These are phyloP conservation scores for Platerodrilus igneus DNA, from an alignment of 2,888 invertebrate genomes.

Conservation along the genomic window DNA sequence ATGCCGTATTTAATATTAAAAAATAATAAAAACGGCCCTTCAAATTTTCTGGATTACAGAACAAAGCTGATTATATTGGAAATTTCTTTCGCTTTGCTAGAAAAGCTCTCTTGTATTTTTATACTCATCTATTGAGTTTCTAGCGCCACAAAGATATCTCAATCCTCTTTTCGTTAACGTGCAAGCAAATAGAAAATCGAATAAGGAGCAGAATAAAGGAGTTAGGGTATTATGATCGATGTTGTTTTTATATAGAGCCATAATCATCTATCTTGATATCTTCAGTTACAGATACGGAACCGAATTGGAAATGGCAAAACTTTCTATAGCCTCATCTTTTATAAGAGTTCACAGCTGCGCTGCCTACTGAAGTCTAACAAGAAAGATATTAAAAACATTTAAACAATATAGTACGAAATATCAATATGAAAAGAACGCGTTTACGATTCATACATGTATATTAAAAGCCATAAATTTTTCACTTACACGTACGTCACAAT, in stretches of 20 bases:
- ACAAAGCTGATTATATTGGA: too few relatives aligned
- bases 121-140: too few relatives aligned
- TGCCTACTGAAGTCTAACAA: conserved; percentile 9
- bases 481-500: neutral
- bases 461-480: conserved; percentile 25
- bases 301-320: conserved; percentile 24
- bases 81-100: too few relatives aligned
- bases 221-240: conserved; percentile 26
- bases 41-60: too few relatives aligned
- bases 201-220: conserved; percentile 11
- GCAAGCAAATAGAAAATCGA: too few relatives aligned
- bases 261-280: conserved; percentile 29
- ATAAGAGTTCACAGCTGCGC: neutral
- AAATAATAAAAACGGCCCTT: too few relatives aligned
- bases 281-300: conserved; percentile 24
- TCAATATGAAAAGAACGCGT: conserved; percentile 22
- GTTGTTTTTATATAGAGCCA: conserved; percentile 28
- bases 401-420: conserved; percentile 21
- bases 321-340: conserved; percentile 17
- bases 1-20: too few relatives aligned
- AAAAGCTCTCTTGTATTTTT: too few relatives aligned
- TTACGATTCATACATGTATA: conserved; percentile 22
- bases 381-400: conserved; percentile 19
- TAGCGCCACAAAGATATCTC: too few relatives aligned
- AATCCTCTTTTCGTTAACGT: too few relatives aligned